phyloP scores from a whole-genome alignment of 2,888 invertebrate species.

The Trachelus troglodyta region DNA sequence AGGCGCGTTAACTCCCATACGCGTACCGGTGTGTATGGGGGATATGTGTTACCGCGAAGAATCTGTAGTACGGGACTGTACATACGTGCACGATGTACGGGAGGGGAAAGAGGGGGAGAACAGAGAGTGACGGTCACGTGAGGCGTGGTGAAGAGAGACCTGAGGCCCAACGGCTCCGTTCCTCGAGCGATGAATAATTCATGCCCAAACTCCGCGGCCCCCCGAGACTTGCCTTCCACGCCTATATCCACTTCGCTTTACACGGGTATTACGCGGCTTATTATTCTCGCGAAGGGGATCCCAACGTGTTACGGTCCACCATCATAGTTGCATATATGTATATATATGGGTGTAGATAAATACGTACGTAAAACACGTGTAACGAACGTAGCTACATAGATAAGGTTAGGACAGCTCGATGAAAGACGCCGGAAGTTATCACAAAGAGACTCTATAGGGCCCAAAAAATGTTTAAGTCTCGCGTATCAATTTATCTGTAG shows the following conservation, averaged over 20 bases:
- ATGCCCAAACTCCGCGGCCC: slow-evolving; percentile 33
- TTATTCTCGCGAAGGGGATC: slow-evolving; percentile 16
- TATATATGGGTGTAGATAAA: neutral
- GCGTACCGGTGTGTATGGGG: slow-evolving; percentile 35
- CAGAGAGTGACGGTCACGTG: slow-evolving; percentile 45
- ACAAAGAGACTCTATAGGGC: neutral
- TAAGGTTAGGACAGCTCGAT: neutral
- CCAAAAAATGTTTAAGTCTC: neutral
- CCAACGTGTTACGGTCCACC: neutral
- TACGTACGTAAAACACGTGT: neutral
- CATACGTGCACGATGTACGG: slow-evolving; percentile 34
- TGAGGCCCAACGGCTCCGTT: slow-evolving; percentile 48
- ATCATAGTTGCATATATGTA: neutral
- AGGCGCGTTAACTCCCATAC: slow-evolving; percentile 11
- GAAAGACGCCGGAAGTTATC: neutral
- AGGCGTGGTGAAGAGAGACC: slow-evolving; percentile 45
- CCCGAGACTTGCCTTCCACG: slow-evolving; percentile 26
- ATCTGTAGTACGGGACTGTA: slow-evolving; percentile 17
- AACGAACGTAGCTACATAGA: neutral
- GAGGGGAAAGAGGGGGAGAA: neutral
- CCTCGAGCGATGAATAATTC: slow-evolving; percentile 59
- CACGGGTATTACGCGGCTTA: slow-evolving; percentile 37
- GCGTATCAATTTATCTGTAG: neutral
- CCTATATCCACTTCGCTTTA: slow-evolving; percentile 35
- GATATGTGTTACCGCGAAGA: neutral